Base-by-base conservation (phyloP, 2,797 vertebrate species). In the Anas acuta region DNA sequence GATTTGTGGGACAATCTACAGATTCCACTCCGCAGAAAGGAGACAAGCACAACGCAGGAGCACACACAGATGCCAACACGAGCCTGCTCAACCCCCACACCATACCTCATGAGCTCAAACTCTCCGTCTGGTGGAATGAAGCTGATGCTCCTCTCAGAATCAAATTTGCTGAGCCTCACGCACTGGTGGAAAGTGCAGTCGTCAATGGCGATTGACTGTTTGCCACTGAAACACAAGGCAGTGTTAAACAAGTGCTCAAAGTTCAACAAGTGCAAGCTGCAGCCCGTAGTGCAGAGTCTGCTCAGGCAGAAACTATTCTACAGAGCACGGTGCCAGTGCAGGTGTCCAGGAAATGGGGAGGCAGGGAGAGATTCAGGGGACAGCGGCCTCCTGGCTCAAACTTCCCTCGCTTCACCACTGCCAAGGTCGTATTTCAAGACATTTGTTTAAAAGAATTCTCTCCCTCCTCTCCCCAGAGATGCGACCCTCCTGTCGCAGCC, bases 71-170 rank as follows among this genome's bases (percentile, higher is more conserved):
- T 32, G 13, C 37, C 72, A 53, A 37, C 35, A 77, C 28, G 43
- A 41, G 35, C 54, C 69, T 82, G 61, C 5, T 83, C 54, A 53
- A 47, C 45, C 69, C 66, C 71, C 2, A 4, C 25, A 57, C 49
- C 97, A 84, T 90, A 99, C 99, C 99, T 99, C 99, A 99, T 99
- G 91, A 99, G 99, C 97, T 99, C 99, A 95, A 99, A 99, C 89
- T 99, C 99, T 96, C 99, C 99, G 89, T 99, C 99, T 5, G 99
- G 99, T 30, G 99, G 99, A 96, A 99, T 99, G 98, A 99, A 99
- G 97, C 99, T 99, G 98, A 99, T 99, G 98, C 99, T 99, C 73
- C 99, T 98, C 98, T 99, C 99, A 0, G 99, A 99, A 97, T 99
- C 99, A 90, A 99, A 99, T 97, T 99, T 99, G 98, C 99, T 99